These are phyloP conservation scores for Achatina immaculata DNA, from an alignment of 1,140 invertebrate genomes.

Conservation along the genomic window DNA sequence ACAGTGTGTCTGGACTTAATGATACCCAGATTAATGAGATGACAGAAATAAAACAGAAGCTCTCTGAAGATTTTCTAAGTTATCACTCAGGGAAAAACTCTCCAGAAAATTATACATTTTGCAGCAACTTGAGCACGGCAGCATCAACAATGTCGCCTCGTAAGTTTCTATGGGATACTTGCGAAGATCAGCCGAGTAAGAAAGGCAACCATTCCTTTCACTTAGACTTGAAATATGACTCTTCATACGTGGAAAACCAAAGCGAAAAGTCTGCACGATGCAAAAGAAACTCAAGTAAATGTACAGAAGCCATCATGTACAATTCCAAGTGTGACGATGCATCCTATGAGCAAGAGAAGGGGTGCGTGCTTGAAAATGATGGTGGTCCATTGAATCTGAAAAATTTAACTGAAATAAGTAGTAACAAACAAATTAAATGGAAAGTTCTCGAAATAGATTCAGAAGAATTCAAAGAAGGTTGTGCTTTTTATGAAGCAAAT, in stretches of 20 bases:
- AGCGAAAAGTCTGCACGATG: too few relatives aligned
- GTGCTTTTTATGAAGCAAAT: background rate
- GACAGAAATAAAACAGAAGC: too few relatives aligned
- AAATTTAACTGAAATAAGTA: background rate
- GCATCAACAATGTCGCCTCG: background rate
- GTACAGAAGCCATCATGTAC: too few relatives aligned
- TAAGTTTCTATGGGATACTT: background rate
- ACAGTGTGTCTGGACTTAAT: too few relatives aligned
- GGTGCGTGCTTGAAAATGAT: background rate
- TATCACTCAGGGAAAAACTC: background rate
- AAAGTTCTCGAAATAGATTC: background rate
- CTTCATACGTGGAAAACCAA: too few relatives aligned
- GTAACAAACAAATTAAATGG: background rate
- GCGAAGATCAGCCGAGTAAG: background rate
- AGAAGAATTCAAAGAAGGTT: background rate
- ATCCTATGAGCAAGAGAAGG: background rate
- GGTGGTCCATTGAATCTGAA: background rate
- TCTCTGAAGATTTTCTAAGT: background rate
- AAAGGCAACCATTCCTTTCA: background rate
- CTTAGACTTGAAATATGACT: too few relatives aligned
- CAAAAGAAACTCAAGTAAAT: too few relatives aligned
- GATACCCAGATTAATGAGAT: too few relatives aligned
- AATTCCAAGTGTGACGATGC: too few relatives aligned
- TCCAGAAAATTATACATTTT: background rate
- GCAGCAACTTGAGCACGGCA: background rate